Base-by-base conservation (phyloP, 2,888 invertebrate species). In the Synanthedon andrenaeformis region DNA sequence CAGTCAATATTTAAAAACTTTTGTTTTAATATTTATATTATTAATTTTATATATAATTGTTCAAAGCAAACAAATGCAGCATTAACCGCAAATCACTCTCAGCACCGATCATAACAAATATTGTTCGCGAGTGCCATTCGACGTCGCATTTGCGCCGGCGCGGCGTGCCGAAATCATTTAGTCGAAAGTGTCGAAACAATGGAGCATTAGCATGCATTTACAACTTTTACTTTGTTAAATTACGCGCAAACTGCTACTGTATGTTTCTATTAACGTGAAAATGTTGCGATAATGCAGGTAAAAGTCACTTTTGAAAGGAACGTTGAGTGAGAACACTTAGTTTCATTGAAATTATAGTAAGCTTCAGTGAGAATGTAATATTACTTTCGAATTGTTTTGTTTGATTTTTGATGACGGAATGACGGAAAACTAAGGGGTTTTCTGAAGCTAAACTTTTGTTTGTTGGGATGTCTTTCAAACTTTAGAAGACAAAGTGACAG, bases 201-300 rank as follows among this genome's bases (percentile, higher is more conserved):
- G 64, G 67, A 58, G 59, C 72, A 78, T 80, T 76, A 80, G 69
- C 69, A 76, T 77, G 71, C 70, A 74, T 72, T 78, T 67, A 67
- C 62, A 65, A 77, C 79, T 80, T 77, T 80, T 78, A 78, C 75
- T 75, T 71, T 62, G 63, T 61, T 65, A 67, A 69, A 74, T 67
- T 66, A 74, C 67, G 66, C 66, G 64, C 50, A 55, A 51, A 55
- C 49, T 64, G 64, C 69, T 67, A 74, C 72, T 71, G 70, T 70
- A 58, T 64, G 64, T 60, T 59, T 6, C n/a, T 14, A 45, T 45
- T 45, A 6, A 45, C 45, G 45, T 13, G 45, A 12, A 45, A 45
- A 45, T 35, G 35, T 14, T 45, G 45, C 45, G 45, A 45, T 45
- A 45, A 45, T 45, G 13, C 10, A 45, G 45, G 12, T 45, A 45